A percentile compares a stretch with the other conserved stretches of the same genome.
Conservation (phyloP, 2,888 invertebrate species). For the Oxystoma pomonae region DNA sequence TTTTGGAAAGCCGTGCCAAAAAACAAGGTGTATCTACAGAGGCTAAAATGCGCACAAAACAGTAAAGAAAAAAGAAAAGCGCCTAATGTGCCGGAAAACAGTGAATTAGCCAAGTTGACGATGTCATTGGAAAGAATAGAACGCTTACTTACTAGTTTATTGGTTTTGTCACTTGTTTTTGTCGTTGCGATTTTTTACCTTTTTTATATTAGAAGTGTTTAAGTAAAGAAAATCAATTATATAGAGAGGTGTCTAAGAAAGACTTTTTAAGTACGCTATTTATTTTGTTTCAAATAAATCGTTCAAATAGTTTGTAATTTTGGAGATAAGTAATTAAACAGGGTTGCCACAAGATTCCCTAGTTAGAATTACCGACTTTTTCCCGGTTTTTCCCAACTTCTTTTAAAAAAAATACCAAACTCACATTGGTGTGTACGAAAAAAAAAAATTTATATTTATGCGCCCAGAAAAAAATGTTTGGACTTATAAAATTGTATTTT, state of each 20-base stretch:
- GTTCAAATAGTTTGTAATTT: too few species aligned
- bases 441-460: too few species aligned
- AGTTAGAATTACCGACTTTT: too few species aligned
- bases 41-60: neutral
- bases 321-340: too few species aligned
- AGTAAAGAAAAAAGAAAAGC: neutral
- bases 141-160: neutral
- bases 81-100: neutral
- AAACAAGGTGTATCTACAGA: neutral
- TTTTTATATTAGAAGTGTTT: neutral
- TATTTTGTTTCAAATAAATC: too few species aligned
- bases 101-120: neutral
- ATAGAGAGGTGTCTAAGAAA: too few species aligned
- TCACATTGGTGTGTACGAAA: too few species aligned
- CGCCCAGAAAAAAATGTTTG: too few species aligned
- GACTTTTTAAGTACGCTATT: neutral
- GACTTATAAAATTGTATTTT: too few species aligned
- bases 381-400: too few species aligned
- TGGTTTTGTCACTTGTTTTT: neutral
- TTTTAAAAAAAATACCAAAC: too few species aligned
- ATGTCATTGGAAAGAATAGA: neutral
- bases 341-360: too few species aligned
- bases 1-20: slow-evolving; percentile 61
- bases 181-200: neutral
- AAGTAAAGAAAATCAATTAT: neutral